Conservation (phyloP, 2,113 vertebrate genomes). For the Mormyrus lacerda region DNA sequence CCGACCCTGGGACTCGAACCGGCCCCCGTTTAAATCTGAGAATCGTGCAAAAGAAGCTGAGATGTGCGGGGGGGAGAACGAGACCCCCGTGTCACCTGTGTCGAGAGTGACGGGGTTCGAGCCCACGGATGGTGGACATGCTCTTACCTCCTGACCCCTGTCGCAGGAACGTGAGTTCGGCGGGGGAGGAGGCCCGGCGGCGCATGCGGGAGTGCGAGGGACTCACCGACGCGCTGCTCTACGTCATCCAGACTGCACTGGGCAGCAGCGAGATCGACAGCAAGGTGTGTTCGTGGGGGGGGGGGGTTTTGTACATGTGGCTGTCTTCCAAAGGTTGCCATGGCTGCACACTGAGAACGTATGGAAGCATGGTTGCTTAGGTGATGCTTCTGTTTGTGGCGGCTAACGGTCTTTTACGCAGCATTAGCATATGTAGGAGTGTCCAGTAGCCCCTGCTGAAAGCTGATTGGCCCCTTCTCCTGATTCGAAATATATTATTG, state of each 20-base stretch:
- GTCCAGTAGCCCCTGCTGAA: neutral
- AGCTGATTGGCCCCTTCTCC: neutral
- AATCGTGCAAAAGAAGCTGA: neutral
- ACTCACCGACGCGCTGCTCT: slow-evolving; percentile 89
- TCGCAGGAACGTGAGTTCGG: slow-evolving; percentile 93
- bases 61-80: no score
- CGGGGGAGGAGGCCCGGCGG: slow-evolving; percentile 93
- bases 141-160: neutral
- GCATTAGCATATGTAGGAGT: neutral
- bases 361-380: neutral
- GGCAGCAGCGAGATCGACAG: slow-evolving; percentile 98
- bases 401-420: neutral
- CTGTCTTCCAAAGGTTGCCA: slow-evolving; percentile 10
- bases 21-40: neutral
- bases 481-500: neutral
- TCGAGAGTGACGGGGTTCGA: neutral
- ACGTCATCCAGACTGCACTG: slow-evolving; percentile 92
- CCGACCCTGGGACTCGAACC: neutral
- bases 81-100: neutral
- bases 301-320: neutral
- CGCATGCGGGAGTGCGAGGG: slow-evolving; percentile 98
- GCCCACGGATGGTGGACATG: no score
- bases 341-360: neutral
- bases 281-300: slow-evolving; percentile 72
- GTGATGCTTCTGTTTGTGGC: neutral